These are phyloP conservation scores for Poeciliopsis paucimaculata DNA, from an alignment of 2,797 vertebrate species.

Conservation along the genomic window DNA sequence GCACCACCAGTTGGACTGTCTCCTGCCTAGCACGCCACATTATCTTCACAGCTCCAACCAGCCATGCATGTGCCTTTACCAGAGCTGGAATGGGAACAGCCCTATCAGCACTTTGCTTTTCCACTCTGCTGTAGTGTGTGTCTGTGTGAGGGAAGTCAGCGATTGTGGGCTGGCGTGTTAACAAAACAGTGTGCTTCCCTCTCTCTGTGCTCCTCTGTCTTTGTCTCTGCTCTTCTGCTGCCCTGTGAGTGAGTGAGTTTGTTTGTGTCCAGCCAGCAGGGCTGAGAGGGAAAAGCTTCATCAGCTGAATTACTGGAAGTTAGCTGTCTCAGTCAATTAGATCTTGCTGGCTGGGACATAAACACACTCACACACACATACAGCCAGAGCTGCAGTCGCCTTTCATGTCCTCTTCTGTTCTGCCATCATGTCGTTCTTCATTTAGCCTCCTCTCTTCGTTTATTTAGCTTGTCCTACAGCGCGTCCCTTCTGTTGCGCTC, in stretches of 20 bases:
- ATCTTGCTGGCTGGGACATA: constrained; percentile 42
- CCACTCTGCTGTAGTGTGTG: constrained; percentile 43
- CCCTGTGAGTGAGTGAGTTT: constrained; percentile 47
- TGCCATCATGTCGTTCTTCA: constrained; percentile 53
- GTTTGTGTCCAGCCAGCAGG: constrained; percentile 77
- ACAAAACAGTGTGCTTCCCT: constrained; percentile 64
- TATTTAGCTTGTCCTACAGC: constrained; percentile 21
- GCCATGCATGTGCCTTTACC: constrained; percentile 66
- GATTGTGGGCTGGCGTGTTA: constrained; percentile 62
- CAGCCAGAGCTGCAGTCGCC: constrained; percentile 31
- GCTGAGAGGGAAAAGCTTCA: constrained; percentile 76
- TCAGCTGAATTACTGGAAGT: constrained; percentile 80
- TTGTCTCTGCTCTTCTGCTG: constrained; percentile 52
- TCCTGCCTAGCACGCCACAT: constrained; percentile 63
- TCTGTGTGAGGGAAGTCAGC: constrained; percentile 18
- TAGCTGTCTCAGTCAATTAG: constrained; percentile 79
- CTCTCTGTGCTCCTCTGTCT: constrained; percentile 49
- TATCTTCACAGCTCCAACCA: constrained; percentile 75
- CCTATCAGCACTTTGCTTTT: constrained; percentile 72
- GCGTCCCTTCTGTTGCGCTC: constrained; percentile 10
- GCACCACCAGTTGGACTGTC: constrained; percentile 65
- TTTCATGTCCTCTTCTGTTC: constrained; percentile 25
- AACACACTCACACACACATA: not conserved
- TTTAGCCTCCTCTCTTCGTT: constrained; percentile 33
- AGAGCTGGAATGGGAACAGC: constrained; percentile 65